Base-by-base conservation (phyloP, 2,888 invertebrate genomes). In the Clanis bilineata region DNA sequence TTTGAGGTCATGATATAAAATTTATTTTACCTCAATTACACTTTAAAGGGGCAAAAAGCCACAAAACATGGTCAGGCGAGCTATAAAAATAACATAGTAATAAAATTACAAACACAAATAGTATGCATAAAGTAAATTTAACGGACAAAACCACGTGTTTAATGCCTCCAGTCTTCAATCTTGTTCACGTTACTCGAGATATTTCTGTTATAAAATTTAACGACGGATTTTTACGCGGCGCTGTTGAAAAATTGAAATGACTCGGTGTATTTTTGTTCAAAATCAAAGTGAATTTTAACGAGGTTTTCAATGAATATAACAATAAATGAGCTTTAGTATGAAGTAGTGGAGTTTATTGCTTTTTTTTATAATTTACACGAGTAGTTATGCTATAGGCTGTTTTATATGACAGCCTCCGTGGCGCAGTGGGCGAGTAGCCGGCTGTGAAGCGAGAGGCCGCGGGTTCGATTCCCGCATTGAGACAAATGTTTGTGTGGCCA, bases 171-270 rank as follows among this genome's bases (percentile, higher is more conserved):
- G 21, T 56, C 55, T 39, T 36, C 55, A 56, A 38, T 56, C 55
- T 51, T 39, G 55, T 56, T 39, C 55, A 22, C 55, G 38, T 23
- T 39, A 22, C n/a, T n/a, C 22, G n/a, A 38, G 15, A 56, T 56
- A 56, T 39, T 56, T 38, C 39, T 39, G 15, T 56, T 39, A 56
- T 38, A 56, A 56, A 56, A 39, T 56, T 56, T 56, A 56, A 56
- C 55, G 32, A 51, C 51, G 51, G 51, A 51, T 51, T 51, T 51
- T 51, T 32, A 51, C 51, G 28, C 32, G 28, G 51, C 51, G 32
- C 51, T 32, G 32, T 51, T 51, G 51, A 51, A 32, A 51, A 51
- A 51, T 51, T 51, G 18, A 57, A 43, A 57, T 28, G 43, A 57
- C 28, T 57, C 39, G 43, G 43, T 25, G 28, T 57, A 43, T 28